Conservation (phyloP, 2,888 invertebrate species). For the Sphaerophoria taeniata region DNA sequence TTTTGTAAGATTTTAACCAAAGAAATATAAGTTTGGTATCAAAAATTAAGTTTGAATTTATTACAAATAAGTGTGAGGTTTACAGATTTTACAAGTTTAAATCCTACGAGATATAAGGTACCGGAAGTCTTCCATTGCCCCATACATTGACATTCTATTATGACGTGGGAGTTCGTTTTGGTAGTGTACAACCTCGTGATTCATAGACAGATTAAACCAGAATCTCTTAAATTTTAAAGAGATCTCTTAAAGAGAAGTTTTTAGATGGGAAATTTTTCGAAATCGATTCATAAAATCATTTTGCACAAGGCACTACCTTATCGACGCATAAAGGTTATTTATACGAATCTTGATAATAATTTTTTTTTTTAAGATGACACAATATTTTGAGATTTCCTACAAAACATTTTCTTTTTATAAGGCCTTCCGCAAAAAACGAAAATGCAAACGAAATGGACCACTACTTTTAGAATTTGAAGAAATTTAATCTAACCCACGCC, state of each 20-base stretch:
- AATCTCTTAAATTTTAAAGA: background rate
- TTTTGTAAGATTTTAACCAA: no score
- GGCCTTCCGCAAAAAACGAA: no score
- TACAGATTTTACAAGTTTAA: background rate
- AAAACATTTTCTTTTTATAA: background rate
- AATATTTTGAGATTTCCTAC: background rate
- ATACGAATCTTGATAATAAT: background rate
- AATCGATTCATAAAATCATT: background rate
- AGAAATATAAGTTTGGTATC: no score
- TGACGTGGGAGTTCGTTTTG: background rate
- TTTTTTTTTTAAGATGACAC: background rate
- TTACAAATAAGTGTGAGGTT: slow-evolving; percentile 1
- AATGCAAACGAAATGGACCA: no score
- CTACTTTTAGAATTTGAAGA: no score
- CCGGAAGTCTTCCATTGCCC: background rate
- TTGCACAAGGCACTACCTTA: background rate
- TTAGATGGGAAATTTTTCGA: background rate
- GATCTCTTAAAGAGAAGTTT: background rate
- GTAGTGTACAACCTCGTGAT: background rate
- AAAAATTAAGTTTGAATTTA: slow-evolving; percentile 4
- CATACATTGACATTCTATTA: background rate
- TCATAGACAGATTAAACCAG: background rate
- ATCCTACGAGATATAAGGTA: slow-evolving; percentile 3
- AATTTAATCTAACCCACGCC: no score
- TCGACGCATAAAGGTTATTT: background rate